These are phyloP conservation scores for Sminthurides bifidus DNA, from an alignment of 1,140 invertebrate genomes.

Conservation along the genomic window DNA sequence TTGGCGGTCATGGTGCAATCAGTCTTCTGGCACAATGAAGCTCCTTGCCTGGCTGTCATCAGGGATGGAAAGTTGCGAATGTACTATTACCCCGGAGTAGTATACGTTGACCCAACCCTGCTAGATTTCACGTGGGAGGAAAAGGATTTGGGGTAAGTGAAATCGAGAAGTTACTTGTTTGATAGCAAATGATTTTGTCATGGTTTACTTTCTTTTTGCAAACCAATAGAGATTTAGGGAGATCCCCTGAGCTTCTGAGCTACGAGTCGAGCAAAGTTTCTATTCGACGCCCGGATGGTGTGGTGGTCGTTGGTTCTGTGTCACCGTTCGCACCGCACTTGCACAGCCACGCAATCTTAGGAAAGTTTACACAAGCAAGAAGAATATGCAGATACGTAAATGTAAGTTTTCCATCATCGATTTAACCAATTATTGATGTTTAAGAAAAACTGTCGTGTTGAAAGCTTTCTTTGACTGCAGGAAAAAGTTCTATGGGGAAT, in stretches of 20 bases:
- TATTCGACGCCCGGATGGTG: slow-evolving; percentile 56
- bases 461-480: slow-evolving; percentile 32
- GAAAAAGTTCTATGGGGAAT: slow-evolving; percentile 80
- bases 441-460: neutral
- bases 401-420: slow-evolving; percentile 38
- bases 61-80: slow-evolving; percentile 67
- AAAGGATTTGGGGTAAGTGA: slow-evolving; percentile 48
- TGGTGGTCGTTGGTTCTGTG: slow-evolving; percentile 49
- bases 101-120: slow-evolving; percentile 61
- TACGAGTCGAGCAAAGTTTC: slow-evolving; percentile 68
- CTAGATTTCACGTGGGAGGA: slow-evolving; percentile 50
- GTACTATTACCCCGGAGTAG: slow-evolving; percentile 71
- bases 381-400: slow-evolving; percentile 63
- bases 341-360: slow-evolving; percentile 48
- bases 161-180: too few species aligned
- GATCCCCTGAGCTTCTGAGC: slow-evolving; percentile 59
- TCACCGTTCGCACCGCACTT: slow-evolving; percentile 55
- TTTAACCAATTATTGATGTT: neutral
- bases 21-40: slow-evolving; percentile 66
- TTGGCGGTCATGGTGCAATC: slow-evolving; percentile 55
- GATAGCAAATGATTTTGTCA: neutral
- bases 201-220: slow-evolving; percentile 21
- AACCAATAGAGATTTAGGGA: slow-evolving; percentile 57
- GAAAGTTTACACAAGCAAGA: slow-evolving; percentile 62
- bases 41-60: slow-evolving; percentile 72